A percentile compares a stretch with the other conserved stretches of the same genome.
Evolutionary conservation across 2,888 invertebrate species (phyloP).

Genomic region (Stenchaetothrips biformis): DNA sequence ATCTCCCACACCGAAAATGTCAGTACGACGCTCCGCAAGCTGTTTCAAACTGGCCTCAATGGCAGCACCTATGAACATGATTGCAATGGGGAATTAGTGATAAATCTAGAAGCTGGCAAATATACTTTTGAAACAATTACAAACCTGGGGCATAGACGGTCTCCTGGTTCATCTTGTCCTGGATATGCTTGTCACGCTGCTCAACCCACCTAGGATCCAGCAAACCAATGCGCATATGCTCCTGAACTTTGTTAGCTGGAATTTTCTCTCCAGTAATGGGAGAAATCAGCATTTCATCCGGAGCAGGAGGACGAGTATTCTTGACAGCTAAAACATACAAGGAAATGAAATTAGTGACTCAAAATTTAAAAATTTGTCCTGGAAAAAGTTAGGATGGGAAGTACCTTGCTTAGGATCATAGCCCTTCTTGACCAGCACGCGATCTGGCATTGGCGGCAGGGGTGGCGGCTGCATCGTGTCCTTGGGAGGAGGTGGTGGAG

Average conservation of each 20-base stretch:
- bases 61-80: slow-evolving; percentile 59
- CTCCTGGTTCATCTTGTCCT: slow-evolving; percentile 88
- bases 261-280: slow-evolving; percentile 98
- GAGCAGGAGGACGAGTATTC: slow-evolving; percentile 58
- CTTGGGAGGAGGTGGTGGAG: slow-evolving; percentile 34
- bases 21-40: slow-evolving; percentile 96
- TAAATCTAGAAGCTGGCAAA: too few species aligned
- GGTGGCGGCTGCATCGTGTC: slow-evolving; percentile 57
- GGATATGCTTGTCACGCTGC: slow-evolving; percentile 88
- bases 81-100: too few species aligned
- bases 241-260: slow-evolving; percentile 93
- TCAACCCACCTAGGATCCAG: slow-evolving; percentile 97
- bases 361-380: slow-evolving; percentile 15
- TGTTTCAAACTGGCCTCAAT: slow-evolving; percentile 93
- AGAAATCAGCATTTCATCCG: slow-evolving; percentile 91
- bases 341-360: slow-evolving; percentile 16
- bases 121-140: slow-evolving; percentile 17
- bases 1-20: slow-evolving; percentile 98
- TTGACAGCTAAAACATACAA: slow-evolving; percentile 46
- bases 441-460: slow-evolving; percentile 81
- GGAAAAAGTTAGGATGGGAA: neutral
- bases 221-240: slow-evolving; percentile 95
- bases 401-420: slow-evolving; percentile 89
- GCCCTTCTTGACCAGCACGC: slow-evolving; percentile 89
- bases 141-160: slow-evolving; percentile 68